Conservation (phyloP, 1,140 invertebrate species). For the Drosophila yakuba region DNA sequence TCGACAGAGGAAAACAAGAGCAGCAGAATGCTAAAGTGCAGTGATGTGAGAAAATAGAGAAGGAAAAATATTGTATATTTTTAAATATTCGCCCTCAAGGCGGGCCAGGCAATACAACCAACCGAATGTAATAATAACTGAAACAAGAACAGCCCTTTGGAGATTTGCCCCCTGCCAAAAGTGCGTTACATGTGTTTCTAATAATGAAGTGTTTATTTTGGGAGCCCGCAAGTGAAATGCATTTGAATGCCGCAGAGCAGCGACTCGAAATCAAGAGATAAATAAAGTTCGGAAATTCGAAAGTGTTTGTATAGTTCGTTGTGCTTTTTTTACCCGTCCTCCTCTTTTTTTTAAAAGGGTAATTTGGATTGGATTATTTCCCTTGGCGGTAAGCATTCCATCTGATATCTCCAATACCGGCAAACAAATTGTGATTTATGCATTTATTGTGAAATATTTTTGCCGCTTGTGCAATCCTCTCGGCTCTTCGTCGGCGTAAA, state of each 20-base stretch:
- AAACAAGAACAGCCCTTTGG: constrained; percentile 47
- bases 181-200: constrained; percentile 71
- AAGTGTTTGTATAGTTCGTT: constrained; percentile 45
- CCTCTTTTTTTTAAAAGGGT: not conserved
- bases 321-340: constrained; percentile 1
- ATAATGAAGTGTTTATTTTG: constrained; percentile 82
- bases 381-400: constrained; percentile 37
- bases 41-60: constrained; percentile 42
- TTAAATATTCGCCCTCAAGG: constrained; percentile 44
- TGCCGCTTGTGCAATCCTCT: constrained; percentile 24
- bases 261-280: constrained; percentile 34
- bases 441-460: constrained; percentile 44
- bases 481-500: constrained; percentile 14
- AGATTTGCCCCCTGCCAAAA: constrained; percentile 23
- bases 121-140: constrained; percentile 15
- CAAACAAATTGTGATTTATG: constrained; percentile 50
- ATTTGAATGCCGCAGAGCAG: constrained; percentile 44
- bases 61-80: constrained; percentile 46
- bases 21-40: constrained; percentile 30
- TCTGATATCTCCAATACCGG: constrained; percentile 15
- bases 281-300: constrained; percentile 43
- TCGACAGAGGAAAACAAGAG: constrained; percentile 19
- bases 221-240: constrained; percentile 54
- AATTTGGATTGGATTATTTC: constrained; percentile 35
- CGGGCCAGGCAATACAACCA: constrained; percentile 18